Percentiles rank a stretch among this genome's conserved stretches.
Evolutionary conservation across 1,140 invertebrate species (phyloP).

Genomic region (Musca domestica): DNA sequence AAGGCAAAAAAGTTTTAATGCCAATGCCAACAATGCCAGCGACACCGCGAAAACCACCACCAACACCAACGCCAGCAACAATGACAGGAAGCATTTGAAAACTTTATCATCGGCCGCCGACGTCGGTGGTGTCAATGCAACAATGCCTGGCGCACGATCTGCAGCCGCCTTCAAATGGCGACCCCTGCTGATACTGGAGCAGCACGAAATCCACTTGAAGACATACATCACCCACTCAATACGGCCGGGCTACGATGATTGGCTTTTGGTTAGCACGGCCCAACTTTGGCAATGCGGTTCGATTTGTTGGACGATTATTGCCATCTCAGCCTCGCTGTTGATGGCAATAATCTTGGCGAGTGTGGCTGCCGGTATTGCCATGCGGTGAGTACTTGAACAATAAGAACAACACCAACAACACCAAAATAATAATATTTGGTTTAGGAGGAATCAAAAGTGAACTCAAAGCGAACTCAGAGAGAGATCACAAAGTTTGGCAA

Average conservation of each 20-base stretch:
- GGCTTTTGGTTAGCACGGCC: conserved; percentile 43
- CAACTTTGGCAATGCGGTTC: conserved; percentile 49
- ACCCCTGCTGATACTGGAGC: conserved; percentile 47
- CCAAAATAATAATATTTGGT: too few relatives aligned
- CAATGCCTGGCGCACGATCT: conserved; percentile 1
- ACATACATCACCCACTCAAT: conserved; percentile 47
- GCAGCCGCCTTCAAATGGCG: conserved; percentile 38
- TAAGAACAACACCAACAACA: too few relatives aligned
- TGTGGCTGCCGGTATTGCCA: conserved; percentile 44
- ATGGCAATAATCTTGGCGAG: conserved; percentile 42
- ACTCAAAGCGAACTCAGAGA: too few relatives aligned
- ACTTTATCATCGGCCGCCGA: background rate
- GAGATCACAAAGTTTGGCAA: too few relatives aligned
- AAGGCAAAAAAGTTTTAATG: background rate
- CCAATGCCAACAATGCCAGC: too few relatives aligned
- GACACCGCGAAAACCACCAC: background rate
- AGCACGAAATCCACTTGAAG: conserved; percentile 28
- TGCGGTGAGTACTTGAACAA: conserved; percentile 45
- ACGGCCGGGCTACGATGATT: conserved; percentile 48
- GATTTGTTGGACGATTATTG: conserved; percentile 49
- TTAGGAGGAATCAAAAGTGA: too few relatives aligned
- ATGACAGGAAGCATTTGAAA: background rate
- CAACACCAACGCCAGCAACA: background rate
- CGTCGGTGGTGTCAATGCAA: conserved; percentile 11
- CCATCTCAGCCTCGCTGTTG: conserved; percentile 40